phyloP scores from a whole-genome alignment of 2,113 vertebrate genomes.

The Muntiacus muntjak region DNA sequence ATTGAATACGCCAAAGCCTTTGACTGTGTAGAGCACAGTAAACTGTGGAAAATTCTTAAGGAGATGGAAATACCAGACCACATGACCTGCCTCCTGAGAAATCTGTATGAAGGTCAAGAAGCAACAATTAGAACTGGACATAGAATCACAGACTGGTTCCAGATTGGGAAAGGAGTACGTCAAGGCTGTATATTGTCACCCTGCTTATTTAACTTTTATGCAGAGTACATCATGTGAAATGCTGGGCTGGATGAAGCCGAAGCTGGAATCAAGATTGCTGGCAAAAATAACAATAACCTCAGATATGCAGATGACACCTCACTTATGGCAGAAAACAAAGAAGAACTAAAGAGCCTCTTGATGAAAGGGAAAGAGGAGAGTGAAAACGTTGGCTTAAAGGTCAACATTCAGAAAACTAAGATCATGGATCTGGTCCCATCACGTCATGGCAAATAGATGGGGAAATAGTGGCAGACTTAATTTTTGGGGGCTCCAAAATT shows the following conservation, averaged over 20 bases:
- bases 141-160: background rate
- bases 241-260: background rate
- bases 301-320: too few relatives aligned
- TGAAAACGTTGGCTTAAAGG: background rate
- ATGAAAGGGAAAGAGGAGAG: background rate
- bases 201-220: background rate
- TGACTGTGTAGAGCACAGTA: background rate
- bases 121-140: background rate
- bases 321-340: too few relatives aligned
- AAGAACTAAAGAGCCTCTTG: background rate
- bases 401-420: background rate
- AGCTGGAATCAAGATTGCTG: background rate
- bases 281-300: too few relatives aligned
- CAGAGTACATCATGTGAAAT: background rate
- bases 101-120: background rate
- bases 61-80: background rate
- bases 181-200: background rate
- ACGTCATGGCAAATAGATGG: background rate
- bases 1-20: background rate
- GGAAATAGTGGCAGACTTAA: background rate
- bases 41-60: background rate
- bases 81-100: background rate
- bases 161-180: background rate
- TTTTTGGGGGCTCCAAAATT: fast-evolving
- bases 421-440: background rate